Conservation (phyloP, 2,113 vertebrate species). For the Pipra filicauda region DNA sequence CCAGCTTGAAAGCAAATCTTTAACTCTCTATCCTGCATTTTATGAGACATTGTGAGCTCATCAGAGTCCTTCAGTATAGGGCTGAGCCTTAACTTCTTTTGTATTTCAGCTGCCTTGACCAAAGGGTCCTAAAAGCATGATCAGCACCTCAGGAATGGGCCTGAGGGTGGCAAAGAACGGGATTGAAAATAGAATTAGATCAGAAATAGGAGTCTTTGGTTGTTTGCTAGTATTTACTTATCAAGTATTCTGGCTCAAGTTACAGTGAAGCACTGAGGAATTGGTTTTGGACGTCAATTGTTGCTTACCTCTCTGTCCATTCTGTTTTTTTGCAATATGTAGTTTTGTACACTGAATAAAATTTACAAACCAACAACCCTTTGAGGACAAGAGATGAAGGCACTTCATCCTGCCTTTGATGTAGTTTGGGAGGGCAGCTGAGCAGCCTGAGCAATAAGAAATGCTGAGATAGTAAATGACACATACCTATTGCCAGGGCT, state of each 20-base stretch:
- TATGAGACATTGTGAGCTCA: not conserved
- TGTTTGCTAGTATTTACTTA: not conserved
- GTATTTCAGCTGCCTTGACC: not conserved
- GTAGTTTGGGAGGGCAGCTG: not conserved
- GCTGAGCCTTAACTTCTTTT: not conserved
- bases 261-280: not conserved
- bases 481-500: not conserved
- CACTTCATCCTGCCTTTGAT: not conserved
- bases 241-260: not conserved
- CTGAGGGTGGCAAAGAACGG: not conserved
- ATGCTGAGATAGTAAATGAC: not conserved
- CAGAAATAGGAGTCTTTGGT: not conserved
- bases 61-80: not conserved
- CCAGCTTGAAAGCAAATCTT: slow-evolving; percentile 15
- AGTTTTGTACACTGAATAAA: not conserved
- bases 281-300: not conserved
- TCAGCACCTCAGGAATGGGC: not conserved
- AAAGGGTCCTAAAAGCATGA: not conserved
- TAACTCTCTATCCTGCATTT: not conserved
- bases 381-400: not conserved
- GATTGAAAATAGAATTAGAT: not conserved
- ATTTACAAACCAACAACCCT: not conserved
- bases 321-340: not conserved
- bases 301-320: not conserved
- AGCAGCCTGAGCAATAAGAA: not conserved